Percentiles rank a stretch among this genome's conserved stretches.
Evolutionary conservation across 2,797 vertebrate genomes (phyloP).

Genomic region (Eupleurogrammus muticus): DNA sequence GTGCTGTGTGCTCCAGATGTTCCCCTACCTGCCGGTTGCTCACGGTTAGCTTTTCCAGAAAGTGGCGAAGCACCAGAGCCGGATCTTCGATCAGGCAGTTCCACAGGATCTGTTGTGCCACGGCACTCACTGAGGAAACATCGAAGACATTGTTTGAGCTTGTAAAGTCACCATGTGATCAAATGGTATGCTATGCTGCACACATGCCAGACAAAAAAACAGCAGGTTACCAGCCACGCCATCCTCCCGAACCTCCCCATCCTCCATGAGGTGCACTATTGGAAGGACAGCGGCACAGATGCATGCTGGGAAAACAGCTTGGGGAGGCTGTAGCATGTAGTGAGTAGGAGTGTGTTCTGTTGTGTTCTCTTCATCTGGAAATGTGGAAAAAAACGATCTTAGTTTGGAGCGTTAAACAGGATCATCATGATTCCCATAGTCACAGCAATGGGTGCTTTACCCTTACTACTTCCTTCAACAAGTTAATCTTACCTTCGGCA

Average conservation of each 20-base stretch:
- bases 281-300: slow-evolving; percentile 98
- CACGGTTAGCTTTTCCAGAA: slow-evolving; percentile 97
- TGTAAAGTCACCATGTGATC: not conserved
- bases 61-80: slow-evolving; percentile 96
- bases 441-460: too few species aligned
- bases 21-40: slow-evolving; percentile 94
- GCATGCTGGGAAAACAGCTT: slow-evolving; percentile 98
- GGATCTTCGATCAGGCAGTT: slow-evolving; percentile 99
- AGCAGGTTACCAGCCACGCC: slow-evolving; percentile 94
- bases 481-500: slow-evolving; percentile 89
- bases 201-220: not conserved
- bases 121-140: slow-evolving; percentile 90
- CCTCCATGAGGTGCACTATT: slow-evolving; percentile 98
- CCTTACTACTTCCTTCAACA: too few species aligned
- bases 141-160: not conserved
- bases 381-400: not conserved
- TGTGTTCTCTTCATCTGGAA: slow-evolving; percentile 94
- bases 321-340: slow-evolving; percentile 95
- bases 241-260: slow-evolving; percentile 96
- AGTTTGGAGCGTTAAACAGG: too few species aligned
- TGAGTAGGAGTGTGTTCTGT: slow-evolving; percentile 97
- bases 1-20: not conserved
- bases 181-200: not conserved
- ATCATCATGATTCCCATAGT: too few species aligned
- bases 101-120: slow-evolving; percentile 98